phyloP scores from a whole-genome alignment of 1,140 invertebrate species.

The Formica exsecta region DNA sequence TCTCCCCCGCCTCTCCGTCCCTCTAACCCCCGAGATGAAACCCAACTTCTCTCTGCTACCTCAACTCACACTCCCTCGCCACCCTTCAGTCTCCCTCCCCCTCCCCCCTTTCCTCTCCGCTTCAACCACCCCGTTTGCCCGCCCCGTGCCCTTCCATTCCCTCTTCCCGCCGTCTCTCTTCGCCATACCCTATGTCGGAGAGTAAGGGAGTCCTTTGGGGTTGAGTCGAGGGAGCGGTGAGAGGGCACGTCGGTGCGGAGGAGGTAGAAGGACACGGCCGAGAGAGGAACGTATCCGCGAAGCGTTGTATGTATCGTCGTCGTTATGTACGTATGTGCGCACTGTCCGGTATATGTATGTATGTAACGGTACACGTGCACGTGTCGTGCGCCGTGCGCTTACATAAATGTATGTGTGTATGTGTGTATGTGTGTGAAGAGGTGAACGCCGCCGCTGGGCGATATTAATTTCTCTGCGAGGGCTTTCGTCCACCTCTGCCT shows the following conservation, averaged over 20 bases:
- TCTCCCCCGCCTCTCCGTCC: constrained; percentile 32
- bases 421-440: constrained; percentile 50
- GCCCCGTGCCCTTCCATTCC: constrained; percentile 47
- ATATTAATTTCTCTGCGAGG: constrained; percentile 84
- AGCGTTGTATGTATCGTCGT: constrained; percentile 74
- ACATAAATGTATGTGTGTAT: constrained; percentile 23
- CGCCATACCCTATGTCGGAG: constrained; percentile 74
- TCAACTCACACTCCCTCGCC: constrained; percentile 73
- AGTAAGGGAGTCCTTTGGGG: constrained; percentile 82
- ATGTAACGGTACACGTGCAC: constrained; percentile 45
- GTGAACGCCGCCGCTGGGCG: constrained; percentile 78
- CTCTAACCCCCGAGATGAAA: constrained; percentile 84
- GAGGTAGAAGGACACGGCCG: constrained; percentile 82
- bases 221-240: constrained; percentile 78
- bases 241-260: constrained; percentile 70
- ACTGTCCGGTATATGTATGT: constrained; percentile 1
- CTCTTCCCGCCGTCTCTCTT: constrained; percentile 56
- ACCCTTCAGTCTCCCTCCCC: constrained; percentile 52
- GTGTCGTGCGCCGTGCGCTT: constrained; percentile 48
- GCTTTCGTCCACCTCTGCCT: constrained; percentile 75
- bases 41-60: constrained; percentile 80
- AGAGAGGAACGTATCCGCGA: constrained; percentile 83
- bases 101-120: constrained; percentile 10
- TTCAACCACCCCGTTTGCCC: constrained; percentile 41
- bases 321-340: constrained; percentile 43